Percentiles rank a stretch among this genome's conserved stretches.
Conservation (phyloP, 1,140 invertebrate genomes). For the Lordiphosa collinella region DNA sequence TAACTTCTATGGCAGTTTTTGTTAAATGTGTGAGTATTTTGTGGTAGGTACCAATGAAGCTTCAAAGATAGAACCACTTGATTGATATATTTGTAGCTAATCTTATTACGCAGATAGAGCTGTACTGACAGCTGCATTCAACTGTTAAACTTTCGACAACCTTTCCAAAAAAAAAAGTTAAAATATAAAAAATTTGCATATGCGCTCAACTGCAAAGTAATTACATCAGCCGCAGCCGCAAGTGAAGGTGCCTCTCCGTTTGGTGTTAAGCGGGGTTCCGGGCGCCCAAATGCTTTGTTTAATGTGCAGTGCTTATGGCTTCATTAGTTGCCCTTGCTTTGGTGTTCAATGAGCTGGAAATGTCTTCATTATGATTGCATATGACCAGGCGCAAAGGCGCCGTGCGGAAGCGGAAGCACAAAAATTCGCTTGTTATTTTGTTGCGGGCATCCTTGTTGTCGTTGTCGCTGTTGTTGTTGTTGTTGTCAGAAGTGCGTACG, state of each 20-base stretch:
- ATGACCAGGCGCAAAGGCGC: conserved; percentile 30
- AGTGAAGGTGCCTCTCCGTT: not conserved
- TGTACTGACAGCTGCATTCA: conserved; percentile 13
- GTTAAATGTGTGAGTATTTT: no score
- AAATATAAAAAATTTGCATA: conserved; percentile 36
- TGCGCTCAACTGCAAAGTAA: conserved; percentile 26
- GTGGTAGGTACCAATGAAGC: no score
- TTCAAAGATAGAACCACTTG: no score
- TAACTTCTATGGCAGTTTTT: no score
- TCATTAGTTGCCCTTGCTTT: conserved; percentile 52
- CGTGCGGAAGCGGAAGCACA: conserved; percentile 24
- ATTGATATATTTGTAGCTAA: no score
- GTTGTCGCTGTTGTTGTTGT: conserved; percentile 24
- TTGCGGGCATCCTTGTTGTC: not conserved
- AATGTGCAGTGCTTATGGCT: conserved; percentile 41
- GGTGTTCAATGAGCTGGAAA: conserved; percentile 66
- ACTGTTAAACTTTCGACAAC: conserved; percentile 21
- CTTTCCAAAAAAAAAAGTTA: conserved; percentile 10
- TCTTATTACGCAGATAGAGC: conserved; percentile 1
- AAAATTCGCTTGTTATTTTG: conserved; percentile 60
- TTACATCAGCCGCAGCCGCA: conserved; percentile 10
- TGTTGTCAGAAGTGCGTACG: conserved; percentile 56
- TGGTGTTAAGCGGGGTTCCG: no score
- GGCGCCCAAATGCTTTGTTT: conserved; percentile 10
- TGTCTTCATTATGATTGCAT: conserved; percentile 75